Evolutionary conservation across 2,113 vertebrate genomes (phyloP).

Genomic region (Cranoglanis bouderius): DNA sequence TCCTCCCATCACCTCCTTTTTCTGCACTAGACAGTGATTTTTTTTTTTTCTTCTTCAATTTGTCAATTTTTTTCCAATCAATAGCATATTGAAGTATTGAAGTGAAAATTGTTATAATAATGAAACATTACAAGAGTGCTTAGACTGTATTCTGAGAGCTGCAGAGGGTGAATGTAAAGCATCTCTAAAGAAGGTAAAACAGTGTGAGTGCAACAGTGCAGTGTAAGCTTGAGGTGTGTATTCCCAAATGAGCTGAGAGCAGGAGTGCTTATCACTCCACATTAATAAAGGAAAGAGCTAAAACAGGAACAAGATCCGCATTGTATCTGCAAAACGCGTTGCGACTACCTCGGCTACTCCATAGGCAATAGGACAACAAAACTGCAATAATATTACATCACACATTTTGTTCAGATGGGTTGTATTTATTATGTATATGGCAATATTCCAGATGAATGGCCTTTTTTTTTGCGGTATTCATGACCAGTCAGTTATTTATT

Average conservation of each 20-base stretch:
- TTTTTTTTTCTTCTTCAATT: not conserved
- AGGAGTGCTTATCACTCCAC: slow-evolving; percentile 4
- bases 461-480: not conserved
- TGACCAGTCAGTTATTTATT: not conserved
- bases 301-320: not conserved
- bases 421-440: not conserved
- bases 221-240: not conserved
- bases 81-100: not conserved
- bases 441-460: not conserved
- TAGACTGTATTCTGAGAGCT: not conserved
- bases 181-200: not conserved
- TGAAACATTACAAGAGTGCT: not conserved
- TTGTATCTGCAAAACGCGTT: not conserved
- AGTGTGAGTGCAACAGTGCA: slow-evolving; percentile 12
- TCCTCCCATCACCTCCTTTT: slow-evolving; percentile 36
- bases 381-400: not conserved
- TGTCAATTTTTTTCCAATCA: not conserved
- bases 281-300: not conserved
- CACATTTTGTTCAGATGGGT: not conserved
- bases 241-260: slow-evolving; percentile 12
- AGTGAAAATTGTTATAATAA: not conserved
- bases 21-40: not conserved
- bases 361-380: not conserved
- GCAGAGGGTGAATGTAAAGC: not conserved
- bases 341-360: not conserved